Base-by-base conservation (phyloP, 2,888 invertebrate genomes). In the Melangyna quadrimaculata region DNA sequence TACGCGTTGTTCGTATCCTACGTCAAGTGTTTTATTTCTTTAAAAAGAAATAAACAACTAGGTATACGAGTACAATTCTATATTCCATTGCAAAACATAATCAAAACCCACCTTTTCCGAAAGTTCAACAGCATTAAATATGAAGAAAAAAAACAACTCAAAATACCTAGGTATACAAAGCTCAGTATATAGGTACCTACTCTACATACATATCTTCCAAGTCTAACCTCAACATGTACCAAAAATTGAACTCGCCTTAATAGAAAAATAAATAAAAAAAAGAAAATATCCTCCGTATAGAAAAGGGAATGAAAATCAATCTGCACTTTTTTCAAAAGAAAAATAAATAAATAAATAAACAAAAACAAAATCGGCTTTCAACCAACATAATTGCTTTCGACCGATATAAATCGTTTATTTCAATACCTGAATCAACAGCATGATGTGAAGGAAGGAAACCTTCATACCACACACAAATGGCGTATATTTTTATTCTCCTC, bases 321-420 rank as follows among this genome's bases (percentile, higher is more conserved):
- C 59, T 59, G 59, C 59, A 57, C 32, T 35, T 59, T 1, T 22
- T 14, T 8, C 32, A 57, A 9, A 17, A n/a, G 29, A 14, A 32
- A 24, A 29, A 27, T 29, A 45, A 32, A 29, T 19, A 37, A 19
- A 32, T n/a, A n/a, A n/a, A n/a, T n/a, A n/a, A n/a, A n/a, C n/a
- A 37, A 57, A 19, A 65, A 65, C 72, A 37, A 51, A 70, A 19
- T 45, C 51, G 37, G 10, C 45, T 55, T 67, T 17, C 24, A 65
- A 43, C 29, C 32, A 69, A 65, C 57, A 65, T 55, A 84, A 84
- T 84, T 84, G 84, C 80, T 80, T 72, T 80, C 71, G 79, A 80
- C 67, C 79, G 79, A 84, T 80, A 84, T 84, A 84, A 84, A 84
- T 84, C 84, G 84, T 84, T 84, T 84, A 80, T 72, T 84, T 80